A percentile compares a stretch with the other conserved stretches of the same genome.
Evolutionary conservation across 2,113 vertebrate genomes (phyloP).

Genomic region (Plestiodon gilberti): DNA sequence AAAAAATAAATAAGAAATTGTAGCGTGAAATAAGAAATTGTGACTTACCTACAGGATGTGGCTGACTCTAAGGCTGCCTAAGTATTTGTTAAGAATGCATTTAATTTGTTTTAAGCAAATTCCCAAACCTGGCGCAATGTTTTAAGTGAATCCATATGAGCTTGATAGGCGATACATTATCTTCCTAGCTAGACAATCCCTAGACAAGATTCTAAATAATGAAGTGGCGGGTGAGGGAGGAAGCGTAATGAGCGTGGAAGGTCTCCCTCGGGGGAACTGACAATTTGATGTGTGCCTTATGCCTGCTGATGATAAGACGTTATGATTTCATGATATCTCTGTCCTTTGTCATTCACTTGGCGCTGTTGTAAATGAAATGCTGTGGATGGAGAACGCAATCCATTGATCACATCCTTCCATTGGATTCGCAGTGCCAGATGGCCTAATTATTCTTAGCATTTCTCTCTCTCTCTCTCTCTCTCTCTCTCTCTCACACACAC

Average conservation of each 20-base stretch:
- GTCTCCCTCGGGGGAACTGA: not conserved
- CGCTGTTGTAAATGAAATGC: conserved; percentile 32
- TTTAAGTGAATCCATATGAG: conserved; percentile 12
- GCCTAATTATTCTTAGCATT: conserved; percentile 37
- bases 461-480: too few relatives aligned
- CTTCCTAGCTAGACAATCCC: not conserved
- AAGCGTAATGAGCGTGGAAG: conserved; percentile 17
- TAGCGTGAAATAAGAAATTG: too few relatives aligned
- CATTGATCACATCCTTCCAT: conserved; percentile 45
- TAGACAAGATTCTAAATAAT: conserved; percentile 11
- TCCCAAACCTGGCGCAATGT: not conserved
- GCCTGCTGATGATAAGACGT: conserved; percentile 20
- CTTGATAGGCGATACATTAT: not conserved
- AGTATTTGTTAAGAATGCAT: not conserved
- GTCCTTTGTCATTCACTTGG: conserved; percentile 24
- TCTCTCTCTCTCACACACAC: too few relatives aligned
- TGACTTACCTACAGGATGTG: not conserved
- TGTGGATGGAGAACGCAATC: conserved; percentile 9
- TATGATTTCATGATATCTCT: conserved; percentile 21
- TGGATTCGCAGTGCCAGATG: conserved; percentile 22
- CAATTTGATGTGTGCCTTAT: not conserved
- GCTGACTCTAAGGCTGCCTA: not conserved
- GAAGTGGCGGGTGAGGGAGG: not conserved
- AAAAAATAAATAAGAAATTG: too few relatives aligned
- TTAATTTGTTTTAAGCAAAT: conserved; percentile 7